Conservation (phyloP, 2,113 vertebrate species). For the Anarhynchus alexandrinus region DNA sequence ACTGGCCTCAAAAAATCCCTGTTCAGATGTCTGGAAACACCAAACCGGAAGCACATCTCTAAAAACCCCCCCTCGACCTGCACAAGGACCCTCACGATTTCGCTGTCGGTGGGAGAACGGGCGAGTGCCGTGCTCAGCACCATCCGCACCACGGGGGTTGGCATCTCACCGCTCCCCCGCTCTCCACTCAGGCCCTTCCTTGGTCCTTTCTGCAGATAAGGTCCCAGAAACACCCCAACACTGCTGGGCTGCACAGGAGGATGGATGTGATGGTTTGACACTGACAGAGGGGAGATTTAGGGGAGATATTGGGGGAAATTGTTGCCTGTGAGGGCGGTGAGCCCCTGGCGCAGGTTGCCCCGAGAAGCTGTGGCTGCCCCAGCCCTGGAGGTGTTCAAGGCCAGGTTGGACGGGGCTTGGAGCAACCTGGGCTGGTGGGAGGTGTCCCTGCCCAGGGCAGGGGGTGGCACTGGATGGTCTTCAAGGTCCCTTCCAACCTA, state of each 20-base stretch:
- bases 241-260: not conserved
- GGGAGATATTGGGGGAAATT: not conserved
- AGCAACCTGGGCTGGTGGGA: not conserved
- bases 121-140: rapidly evolving
- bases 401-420: not conserved
- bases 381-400: not conserved
- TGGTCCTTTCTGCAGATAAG: not conserved
- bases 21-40: not conserved
- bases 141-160: rapidly evolving
- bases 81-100: not conserved
- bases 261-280: not conserved
- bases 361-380: not conserved
- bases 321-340: not conserved
- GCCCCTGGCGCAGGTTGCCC: not conserved
- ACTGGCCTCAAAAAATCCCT: not conserved
- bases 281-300: not conserved
- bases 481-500: not conserved
- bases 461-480: not conserved
- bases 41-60: not conserved
- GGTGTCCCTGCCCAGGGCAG: not conserved
- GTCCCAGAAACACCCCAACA: not conserved
- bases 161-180: not conserved
- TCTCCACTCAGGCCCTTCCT: not conserved
- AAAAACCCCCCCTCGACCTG: not conserved
- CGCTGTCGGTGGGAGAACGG: rapidly evolving